Conservation (phyloP, 2,888 invertebrate genomes). For the Coronaproctus castanopsis region DNA sequence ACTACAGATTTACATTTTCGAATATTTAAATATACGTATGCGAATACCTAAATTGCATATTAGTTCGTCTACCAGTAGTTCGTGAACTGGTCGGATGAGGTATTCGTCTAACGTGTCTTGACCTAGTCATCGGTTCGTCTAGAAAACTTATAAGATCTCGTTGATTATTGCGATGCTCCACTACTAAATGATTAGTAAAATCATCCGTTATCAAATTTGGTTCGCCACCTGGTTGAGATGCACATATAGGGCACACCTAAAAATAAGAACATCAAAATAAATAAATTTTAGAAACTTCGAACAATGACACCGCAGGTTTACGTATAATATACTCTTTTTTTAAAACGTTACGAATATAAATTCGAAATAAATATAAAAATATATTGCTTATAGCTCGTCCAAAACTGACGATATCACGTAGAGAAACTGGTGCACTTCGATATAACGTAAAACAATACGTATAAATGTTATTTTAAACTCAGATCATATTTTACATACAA, state of each 20-base stretch:
- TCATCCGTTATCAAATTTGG: constrained; percentile 96
- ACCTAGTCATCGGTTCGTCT: constrained; percentile 68
- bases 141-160: constrained; percentile 80
- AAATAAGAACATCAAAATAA: constrained; percentile 17
- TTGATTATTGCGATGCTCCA: constrained; percentile 78
- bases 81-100: constrained; percentile 49
- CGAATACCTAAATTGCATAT: constrained; percentile 72
- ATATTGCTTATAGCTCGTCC: too few relatives aligned
- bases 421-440: too few relatives aligned
- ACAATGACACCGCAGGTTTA: too few relatives aligned
- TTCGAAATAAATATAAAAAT: too few relatives aligned
- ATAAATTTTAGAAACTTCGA: background rate
- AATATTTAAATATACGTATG: too few relatives aligned
- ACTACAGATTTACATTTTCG: too few relatives aligned
- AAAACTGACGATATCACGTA: too few relatives aligned
- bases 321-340: too few relatives aligned
- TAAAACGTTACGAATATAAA: too few relatives aligned
- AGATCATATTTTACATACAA: too few relatives aligned
- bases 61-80: constrained; percentile 46
- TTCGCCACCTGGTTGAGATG: constrained; percentile 87
- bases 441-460: too few relatives aligned
- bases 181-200: constrained; percentile 83
- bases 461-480: too few relatives aligned
- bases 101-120: constrained; percentile 39
- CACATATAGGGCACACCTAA: constrained; percentile 92